Evolutionary conservation across 1,140 invertebrate species (phyloP), one percentile per base, ranked within the genome.

Genomic region (Diachasma alloeum): DNA sequence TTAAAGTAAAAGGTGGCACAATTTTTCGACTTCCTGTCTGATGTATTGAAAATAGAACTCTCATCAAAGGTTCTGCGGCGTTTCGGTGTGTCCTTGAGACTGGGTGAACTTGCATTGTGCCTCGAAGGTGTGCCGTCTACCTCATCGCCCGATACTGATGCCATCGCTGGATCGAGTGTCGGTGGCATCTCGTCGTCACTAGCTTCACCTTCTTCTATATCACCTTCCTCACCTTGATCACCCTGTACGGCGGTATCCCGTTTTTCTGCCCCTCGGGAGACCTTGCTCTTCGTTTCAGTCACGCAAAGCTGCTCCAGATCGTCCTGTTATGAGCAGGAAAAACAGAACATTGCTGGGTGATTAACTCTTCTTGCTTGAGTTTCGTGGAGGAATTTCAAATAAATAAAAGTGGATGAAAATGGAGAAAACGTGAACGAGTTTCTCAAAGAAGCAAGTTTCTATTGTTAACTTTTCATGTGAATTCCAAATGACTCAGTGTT

Each of bases 1-100:
- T 93, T 94, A 86, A 95, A 96, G 86, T 96, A 96, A 85, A 94
- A 96, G 70, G 93, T 95, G 75, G 93, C 95, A 82, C 92, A 93
- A 84, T 96, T 95, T 82, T 94, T 94, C 13, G 94, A 94, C 83
- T 93, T 94, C 77, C 94, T 89, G 87, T 95, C 93, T 0, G 93
- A 93, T 46, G 87, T 88, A 75, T 87, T 89, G 74, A 89, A 89
- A 0, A 83, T 83, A 8, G 86, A 84, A 39, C 78, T 76, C 69
- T 88, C 87, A 15, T 89, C 87, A 8, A 82, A 70, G 66, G 44
- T 74, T 72, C 77, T 83, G 1, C 81, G 82, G 26, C 78, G 79
- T 48, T 84, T 82, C 0, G 78, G 63, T 31, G 44, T 71, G 71
- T 80, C 80, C 71, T 83, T 79, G 68, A 79, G 17, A 37, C 76